Conservation (phyloP, 1,140 invertebrate genomes). For the Plodia interpunctella region DNA sequence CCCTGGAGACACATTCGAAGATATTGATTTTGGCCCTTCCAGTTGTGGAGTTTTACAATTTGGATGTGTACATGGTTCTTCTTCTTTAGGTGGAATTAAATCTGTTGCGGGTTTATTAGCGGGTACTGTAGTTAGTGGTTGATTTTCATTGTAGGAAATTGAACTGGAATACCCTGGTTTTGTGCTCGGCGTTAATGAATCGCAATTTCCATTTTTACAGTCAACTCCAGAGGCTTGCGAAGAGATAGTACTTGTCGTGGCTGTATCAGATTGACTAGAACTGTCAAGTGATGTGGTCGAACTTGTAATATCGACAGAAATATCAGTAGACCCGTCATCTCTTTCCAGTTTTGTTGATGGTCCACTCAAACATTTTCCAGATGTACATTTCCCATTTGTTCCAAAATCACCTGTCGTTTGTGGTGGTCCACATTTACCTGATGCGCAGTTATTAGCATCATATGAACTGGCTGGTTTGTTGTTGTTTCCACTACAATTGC, state of each 20-base stretch:
- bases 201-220: background rate
- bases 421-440: constrained; percentile 27
- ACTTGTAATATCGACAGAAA: constrained; percentile 20
- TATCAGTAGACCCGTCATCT: constrained; percentile 29
- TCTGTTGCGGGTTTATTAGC: constrained; percentile 15
- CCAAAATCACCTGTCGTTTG: background rate
- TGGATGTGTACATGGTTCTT: constrained; percentile 32
- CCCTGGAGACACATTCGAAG: background rate
- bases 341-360: background rate
- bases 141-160: background rate
- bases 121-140: background rate
- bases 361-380: constrained; percentile 23
- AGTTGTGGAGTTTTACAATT: constrained; percentile 23
- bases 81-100: constrained; percentile 32
- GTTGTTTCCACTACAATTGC: background rate
- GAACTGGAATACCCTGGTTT: background rate
- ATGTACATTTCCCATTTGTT: constrained; percentile 16
- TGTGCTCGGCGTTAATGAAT: background rate
- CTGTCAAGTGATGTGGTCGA: background rate
- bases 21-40: background rate
- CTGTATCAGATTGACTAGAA: background rate
- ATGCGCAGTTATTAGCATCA: constrained; percentile 23
- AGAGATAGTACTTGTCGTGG: background rate
- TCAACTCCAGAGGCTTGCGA: background rate
- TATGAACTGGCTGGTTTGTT: background rate